Evolutionary conservation across 2,113 vertebrate genomes (phyloP).

Genomic region (Heptranchias perlo): DNA sequence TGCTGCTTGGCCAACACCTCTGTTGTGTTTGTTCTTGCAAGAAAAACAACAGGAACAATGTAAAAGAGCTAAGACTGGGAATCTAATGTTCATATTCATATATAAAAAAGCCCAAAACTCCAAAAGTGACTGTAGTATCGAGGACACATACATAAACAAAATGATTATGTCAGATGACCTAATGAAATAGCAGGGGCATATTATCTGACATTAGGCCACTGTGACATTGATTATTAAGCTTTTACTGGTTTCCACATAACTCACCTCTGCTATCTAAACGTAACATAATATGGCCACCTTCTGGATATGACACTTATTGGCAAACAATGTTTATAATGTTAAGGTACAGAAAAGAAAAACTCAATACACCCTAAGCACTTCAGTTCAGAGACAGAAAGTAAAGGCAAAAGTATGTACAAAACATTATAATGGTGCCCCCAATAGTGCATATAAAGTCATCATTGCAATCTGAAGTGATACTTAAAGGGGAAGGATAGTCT

Average conservation of each 20-base stretch:
- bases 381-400: neutral
- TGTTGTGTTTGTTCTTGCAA: neutral
- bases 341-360: neutral
- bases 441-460: conserved; percentile 23
- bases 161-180: neutral
- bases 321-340: neutral
- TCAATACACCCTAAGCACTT: conserved; percentile 1
- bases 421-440: neutral
- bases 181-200: neutral
- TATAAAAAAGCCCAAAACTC: conserved; percentile 1
- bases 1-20: neutral
- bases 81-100: conserved; percentile 7
- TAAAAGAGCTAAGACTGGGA: neutral
- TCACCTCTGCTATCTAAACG: conserved; percentile 5
- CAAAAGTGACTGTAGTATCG: neutral
- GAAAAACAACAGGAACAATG: neutral
- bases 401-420: conserved; percentile 12
- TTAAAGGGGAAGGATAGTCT: conserved; percentile 21
- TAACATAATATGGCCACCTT: neutral
- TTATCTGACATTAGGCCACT: neutral
- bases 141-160: conserved; percentile 4
- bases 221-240: neutral
- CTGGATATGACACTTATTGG: neutral
- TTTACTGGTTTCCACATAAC: neutral
- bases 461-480: neutral